Evolutionary conservation across 92 coral and sea anemone genomes (phyloP).

Genomic region (Heteractis magnifica): DNA sequence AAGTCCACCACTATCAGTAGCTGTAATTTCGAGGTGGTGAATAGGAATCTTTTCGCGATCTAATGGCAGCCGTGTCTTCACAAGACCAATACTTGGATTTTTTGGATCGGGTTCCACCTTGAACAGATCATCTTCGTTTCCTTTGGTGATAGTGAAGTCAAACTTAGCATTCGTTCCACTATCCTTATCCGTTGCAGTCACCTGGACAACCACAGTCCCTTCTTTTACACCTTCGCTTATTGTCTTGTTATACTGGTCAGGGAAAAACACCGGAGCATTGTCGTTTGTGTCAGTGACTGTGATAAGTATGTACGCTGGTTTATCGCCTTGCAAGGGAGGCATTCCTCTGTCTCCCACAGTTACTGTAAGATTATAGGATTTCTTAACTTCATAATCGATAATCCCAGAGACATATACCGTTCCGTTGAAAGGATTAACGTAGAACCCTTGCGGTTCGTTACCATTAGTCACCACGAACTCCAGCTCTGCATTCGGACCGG

Average conservation of each 20-base stretch:
- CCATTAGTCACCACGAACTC: constrained; percentile 72
- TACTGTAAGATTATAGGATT: constrained; percentile 67
- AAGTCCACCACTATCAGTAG: constrained; percentile 86
- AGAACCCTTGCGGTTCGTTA: constrained; percentile 77
- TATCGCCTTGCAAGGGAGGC: constrained; percentile 31
- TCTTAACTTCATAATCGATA: constrained; percentile 71
- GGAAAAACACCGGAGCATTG: constrained; percentile 77
- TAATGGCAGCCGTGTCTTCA: constrained; percentile 56
- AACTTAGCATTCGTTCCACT: constrained; percentile 66
- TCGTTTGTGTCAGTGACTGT: constrained; percentile 83
- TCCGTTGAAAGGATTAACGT: constrained; percentile 81
- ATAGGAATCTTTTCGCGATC: constrained; percentile 75
- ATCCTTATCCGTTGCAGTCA: constrained; percentile 75
- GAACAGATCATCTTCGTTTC: constrained; percentile 74
- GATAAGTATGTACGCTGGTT: constrained; percentile 59
- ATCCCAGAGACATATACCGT: constrained; percentile 84
- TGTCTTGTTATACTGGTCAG: constrained; percentile 54
- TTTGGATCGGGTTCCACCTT: constrained; percentile 53
- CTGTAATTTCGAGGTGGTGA: constrained; percentile 74
- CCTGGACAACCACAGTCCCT: constrained; percentile 53
- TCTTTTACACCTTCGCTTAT: constrained; percentile 53
- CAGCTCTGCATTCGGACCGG: constrained; percentile 75
- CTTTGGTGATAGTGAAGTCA: constrained; percentile 58
- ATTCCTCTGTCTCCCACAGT: constrained; percentile 75
- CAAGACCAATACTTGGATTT: constrained; percentile 64